Evolutionary conservation across 1,140 invertebrate genomes (phyloP).

Genomic region (Cydia fagiglandana): DNA sequence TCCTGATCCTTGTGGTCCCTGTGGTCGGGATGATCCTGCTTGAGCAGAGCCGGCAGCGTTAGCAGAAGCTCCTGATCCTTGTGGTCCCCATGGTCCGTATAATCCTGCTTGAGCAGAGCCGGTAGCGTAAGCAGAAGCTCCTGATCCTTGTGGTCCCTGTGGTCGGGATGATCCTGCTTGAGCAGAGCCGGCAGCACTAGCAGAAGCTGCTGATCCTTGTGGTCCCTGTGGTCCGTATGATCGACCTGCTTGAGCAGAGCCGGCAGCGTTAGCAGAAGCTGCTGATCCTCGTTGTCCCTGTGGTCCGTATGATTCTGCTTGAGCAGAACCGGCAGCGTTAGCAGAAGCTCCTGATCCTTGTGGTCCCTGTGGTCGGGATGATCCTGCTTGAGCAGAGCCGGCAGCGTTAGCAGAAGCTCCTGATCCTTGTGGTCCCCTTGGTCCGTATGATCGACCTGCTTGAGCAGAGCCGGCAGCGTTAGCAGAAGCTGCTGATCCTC

Average conservation of each 20-base stretch:
- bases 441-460: background rate
- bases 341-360: background rate
- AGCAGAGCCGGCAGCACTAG: background rate
- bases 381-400: slow-evolving; percentile 23
- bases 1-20: background rate
- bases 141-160: background rate
- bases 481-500: background rate
- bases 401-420: background rate
- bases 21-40: background rate
- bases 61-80: background rate
- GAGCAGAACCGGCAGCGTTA: background rate
- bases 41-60: background rate
- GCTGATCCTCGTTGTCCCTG: slow-evolving; percentile 12
- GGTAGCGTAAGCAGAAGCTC: background rate
- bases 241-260: background rate
- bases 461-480: background rate
- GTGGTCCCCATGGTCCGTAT: slow-evolving; percentile 18
- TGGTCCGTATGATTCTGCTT: background rate
- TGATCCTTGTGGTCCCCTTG: slow-evolving; percentile 28
- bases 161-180: background rate
- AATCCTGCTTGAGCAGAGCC: slow-evolving; percentile 6
- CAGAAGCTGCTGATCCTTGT: background rate
- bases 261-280: background rate
- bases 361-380: slow-evolving; percentile 16
- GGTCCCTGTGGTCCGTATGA: slow-evolving; percentile 27